These are phyloP conservation scores for Sminthurinus aureus DNA, from an alignment of 2,888 invertebrate genomes.

Conservation along the genomic window DNA sequence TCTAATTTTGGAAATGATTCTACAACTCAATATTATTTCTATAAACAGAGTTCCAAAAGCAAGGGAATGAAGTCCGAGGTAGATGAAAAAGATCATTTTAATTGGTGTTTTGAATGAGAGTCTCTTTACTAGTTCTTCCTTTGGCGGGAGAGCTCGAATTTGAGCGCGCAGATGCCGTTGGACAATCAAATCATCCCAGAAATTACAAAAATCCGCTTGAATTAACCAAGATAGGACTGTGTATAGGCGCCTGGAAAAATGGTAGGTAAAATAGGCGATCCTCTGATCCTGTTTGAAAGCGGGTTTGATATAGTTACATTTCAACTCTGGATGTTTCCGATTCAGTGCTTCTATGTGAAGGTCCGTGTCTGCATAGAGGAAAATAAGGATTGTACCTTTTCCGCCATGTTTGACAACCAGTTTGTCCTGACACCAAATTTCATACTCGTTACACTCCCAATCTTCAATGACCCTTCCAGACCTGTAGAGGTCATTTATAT, in stretches of 20 bases:
- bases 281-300: neutral
- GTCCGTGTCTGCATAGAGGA: neutral
- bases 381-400: neutral
- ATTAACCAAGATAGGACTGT: neutral
- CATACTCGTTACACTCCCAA: neutral
- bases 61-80: neutral
- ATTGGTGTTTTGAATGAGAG: neutral
- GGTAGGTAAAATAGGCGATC: neutral
- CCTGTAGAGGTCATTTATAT: neutral
- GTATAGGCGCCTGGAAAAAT: neutral
- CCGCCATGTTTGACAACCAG: neutral
- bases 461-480: neutral
- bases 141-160: neutral
- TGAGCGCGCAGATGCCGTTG: neutral
- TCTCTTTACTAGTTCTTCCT: neutral
- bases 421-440: conserved; percentile 6
- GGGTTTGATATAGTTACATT: neutral
- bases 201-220: neutral
- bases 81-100: conserved; percentile 3
- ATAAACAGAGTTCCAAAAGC: too few species aligned
- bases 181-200: neutral
- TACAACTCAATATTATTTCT: too few species aligned
- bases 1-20: too few species aligned
- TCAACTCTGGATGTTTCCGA: neutral
- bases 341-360: neutral